phyloP scores from a whole-genome alignment of 2,113 vertebrate genomes.

The Arvicanthis niloticus region DNA sequence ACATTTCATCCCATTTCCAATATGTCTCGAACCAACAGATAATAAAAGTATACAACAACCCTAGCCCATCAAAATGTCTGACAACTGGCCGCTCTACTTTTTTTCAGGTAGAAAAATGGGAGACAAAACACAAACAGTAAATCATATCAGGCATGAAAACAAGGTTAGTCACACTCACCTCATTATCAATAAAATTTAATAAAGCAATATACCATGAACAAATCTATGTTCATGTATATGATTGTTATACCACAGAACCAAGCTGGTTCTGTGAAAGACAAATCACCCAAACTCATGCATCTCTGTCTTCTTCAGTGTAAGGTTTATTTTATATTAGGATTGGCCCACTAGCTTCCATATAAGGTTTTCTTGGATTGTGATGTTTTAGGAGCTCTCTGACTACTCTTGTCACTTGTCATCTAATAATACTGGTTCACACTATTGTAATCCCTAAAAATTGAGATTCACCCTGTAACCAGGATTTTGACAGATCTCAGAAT shows the following conservation, averaged over 20 bases:
- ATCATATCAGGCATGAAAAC: neutral
- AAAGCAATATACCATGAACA: neutral
- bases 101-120: neutral
- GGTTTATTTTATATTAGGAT: neutral
- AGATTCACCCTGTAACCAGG: neutral
- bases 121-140: neutral
- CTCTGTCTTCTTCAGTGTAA: neutral
- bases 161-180: neutral
- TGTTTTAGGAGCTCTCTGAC: neutral
- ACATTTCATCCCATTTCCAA: neutral
- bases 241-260: neutral
- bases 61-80: neutral
- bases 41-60: neutral
- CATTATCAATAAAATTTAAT: slow-evolving; percentile 33
- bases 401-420: neutral
- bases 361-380: neutral
- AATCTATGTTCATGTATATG: neutral
- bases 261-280: neutral
- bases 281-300: neutral
- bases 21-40: neutral
- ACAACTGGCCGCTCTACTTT: neutral
- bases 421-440: neutral
- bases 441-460: neutral
- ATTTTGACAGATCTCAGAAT: neutral
- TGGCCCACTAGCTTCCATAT: no score